Evolutionary conservation across 37 sponge, comb jelly and placozoan genomes (phyloP), one percentile per base, ranked within the genome.

Genomic region (Bolinopsis microptera): DNA sequence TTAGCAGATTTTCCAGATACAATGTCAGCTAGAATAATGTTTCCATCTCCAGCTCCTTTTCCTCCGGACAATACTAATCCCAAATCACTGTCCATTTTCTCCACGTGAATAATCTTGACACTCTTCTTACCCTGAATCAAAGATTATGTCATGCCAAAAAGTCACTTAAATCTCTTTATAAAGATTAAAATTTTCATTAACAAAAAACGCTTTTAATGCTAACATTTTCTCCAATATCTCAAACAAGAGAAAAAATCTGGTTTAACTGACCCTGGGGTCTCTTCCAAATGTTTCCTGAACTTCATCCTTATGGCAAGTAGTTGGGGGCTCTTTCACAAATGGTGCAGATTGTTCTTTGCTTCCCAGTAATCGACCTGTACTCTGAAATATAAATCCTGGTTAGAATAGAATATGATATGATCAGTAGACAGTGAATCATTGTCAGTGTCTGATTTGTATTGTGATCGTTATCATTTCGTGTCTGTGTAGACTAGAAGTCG

Each of bases 31-130:
- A 86, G 25, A 21, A 86, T 30, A 5, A 86, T 41, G 61, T 86
- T 86, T 34, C 90, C 90, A 23, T 86, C 90, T 40, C 90, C 90
- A 13, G 39, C 90, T 27, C 90, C 90, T 38, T 86, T 86, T 8
- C 90, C 90, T 8, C 90, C 90, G 30, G 90, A 18, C 48, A 86
- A 38, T 25, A 86, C 48, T 1, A 86, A 27, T 16, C 90, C 90
- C 61, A 86, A 30, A 30, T 86, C 90, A 41, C 90, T 86, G 61
- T 86, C 90, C 25, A 86, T 34, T 48, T 86, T 86, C 90, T 86
- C 90, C n/a, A 86, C 61, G 61, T 86, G 90, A n/a, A 86, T 41
- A 27, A 86, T 86, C 61, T 86, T 86, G 31, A 86, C 90, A 86
- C 90, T 86, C 90, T 86, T 86, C 90, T 86, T 86, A 39, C 90